Conservation (phyloP, 2,113 vertebrate species). For the Rhagologus leucostigma region DNA sequence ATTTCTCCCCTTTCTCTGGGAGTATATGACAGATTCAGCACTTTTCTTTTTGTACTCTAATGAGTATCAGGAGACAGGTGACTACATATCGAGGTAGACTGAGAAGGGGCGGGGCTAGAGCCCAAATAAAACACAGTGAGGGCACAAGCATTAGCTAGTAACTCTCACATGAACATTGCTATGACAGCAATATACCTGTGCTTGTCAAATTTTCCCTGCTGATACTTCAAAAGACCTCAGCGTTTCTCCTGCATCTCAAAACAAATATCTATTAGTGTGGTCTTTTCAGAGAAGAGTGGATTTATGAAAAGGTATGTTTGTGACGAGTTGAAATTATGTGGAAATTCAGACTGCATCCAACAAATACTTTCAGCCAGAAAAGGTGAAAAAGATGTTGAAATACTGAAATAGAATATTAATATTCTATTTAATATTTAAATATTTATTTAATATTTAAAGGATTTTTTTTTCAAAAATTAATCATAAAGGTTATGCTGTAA, state of each 20-base stretch:
- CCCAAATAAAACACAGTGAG: not conserved
- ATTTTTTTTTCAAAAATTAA: not conserved
- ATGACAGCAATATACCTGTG: not conserved
- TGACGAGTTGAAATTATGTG: not conserved
- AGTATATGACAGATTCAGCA: not conserved
- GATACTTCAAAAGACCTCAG: not conserved
- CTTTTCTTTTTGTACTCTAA: not conserved
- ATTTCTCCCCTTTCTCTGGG: not conserved
- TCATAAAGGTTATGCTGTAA: not conserved
- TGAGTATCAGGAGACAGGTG: not conserved
- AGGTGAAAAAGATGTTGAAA: not conserved
- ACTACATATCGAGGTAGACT: not conserved
- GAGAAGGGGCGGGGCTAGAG: not conserved
- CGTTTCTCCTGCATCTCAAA: not conserved
- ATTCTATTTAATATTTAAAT: too few species aligned
- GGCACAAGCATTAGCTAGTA: not conserved
- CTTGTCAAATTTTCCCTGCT: not conserved
- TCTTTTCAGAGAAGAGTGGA: not conserved
- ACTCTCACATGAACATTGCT: not conserved
- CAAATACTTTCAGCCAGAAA: not conserved
- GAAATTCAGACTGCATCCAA: not conserved
- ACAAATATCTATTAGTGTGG: not conserved
- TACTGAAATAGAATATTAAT: too few species aligned
- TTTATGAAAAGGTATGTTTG: not conserved
- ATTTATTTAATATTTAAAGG: too few species aligned